Conservation (phyloP, 2,113 vertebrate genomes). For the Pseudolaguvia tuberculata region DNA sequence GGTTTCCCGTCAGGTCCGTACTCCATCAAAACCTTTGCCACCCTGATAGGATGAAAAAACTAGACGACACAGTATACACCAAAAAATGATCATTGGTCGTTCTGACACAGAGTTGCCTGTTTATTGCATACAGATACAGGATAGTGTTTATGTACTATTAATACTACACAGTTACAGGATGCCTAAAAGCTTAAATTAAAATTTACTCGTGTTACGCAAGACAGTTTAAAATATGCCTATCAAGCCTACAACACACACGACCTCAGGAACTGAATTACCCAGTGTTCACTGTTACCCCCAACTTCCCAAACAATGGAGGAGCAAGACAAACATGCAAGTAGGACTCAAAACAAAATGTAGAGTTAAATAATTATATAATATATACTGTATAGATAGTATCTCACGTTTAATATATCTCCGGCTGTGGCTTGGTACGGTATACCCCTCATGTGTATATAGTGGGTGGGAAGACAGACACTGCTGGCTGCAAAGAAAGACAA, state of each 20-base stretch:
- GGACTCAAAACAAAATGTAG: not conserved
- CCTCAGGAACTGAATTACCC: too few relatives aligned
- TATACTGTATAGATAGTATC: not conserved
- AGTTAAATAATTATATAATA: not conserved
- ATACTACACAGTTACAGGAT: too few relatives aligned
- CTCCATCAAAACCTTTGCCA: conserved; percentile 77
- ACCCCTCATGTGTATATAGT: conserved; percentile 80
- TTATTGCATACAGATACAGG: not conserved
- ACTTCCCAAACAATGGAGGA: too few relatives aligned
- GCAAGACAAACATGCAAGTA: not conserved
- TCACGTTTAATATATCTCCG: conserved; percentile 81
- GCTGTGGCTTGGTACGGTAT: conserved; percentile 75
- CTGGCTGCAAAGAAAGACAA: not conserved
- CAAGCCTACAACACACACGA: too few relatives aligned
- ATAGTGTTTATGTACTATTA: too few relatives aligned
- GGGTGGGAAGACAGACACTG: conserved; percentile 28
- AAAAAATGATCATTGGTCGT: not conserved
- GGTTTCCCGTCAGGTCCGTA: conserved; percentile 71
- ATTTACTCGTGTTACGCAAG: too few relatives aligned
- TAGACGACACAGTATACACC: conserved; percentile 43
- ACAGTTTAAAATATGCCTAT: too few relatives aligned
- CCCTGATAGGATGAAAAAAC: conserved; percentile 83
- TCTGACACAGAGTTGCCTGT: not conserved
- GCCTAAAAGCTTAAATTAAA: too few relatives aligned
- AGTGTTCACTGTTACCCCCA: too few relatives aligned